phyloP scores from a whole-genome alignment of 2,797 vertebrate genomes.

The Tangara arthus region DNA sequence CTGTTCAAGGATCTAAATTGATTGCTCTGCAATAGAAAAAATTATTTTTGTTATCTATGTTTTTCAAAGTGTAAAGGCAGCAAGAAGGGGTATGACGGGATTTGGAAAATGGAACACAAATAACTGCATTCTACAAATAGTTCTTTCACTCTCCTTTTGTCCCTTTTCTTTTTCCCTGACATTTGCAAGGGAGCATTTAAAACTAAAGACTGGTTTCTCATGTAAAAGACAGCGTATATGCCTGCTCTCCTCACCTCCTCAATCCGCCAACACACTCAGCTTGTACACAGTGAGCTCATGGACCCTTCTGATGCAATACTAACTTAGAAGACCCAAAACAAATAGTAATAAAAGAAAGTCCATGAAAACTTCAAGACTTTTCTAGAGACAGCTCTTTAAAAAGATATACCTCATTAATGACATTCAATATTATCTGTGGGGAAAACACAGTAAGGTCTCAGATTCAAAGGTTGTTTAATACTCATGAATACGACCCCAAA shows the following conservation, averaged over 20 bases:
- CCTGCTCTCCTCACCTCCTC: background rate
- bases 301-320: background rate
- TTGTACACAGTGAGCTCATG: background rate
- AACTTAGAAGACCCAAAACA: background rate
- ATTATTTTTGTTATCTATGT: background rate
- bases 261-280: background rate
- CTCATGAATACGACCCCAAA: background rate
- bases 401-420: background rate
- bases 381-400: background rate
- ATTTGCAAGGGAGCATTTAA: background rate
- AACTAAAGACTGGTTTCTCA: background rate
- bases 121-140: background rate
- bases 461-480: background rate
- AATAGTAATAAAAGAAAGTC: background rate
- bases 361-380: background rate
- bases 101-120: accelerated
- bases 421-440: background rate
- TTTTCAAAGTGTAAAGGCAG: background rate
- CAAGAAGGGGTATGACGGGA: background rate
- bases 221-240: background rate
- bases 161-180: background rate
- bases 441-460: background rate
- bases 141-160: background rate
- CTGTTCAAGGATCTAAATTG: background rate
- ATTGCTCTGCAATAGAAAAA: background rate